Conservation (phyloP, 2,888 invertebrate genomes). For the Tethea ocularis region DNA sequence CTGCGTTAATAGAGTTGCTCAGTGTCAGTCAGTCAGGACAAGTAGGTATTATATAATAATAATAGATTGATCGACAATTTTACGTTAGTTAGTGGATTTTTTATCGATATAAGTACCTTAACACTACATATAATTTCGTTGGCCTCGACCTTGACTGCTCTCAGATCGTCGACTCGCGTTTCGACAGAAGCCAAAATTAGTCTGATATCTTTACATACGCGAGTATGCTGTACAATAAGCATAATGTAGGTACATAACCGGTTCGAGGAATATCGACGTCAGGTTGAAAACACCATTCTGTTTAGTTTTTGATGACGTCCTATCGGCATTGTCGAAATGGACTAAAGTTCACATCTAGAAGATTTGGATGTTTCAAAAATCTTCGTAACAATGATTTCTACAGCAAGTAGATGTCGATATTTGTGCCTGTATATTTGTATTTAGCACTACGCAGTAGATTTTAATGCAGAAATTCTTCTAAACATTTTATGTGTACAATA, state of each 20-base stretch:
- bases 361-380: too few relatives aligned
- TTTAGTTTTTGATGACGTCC: neutral
- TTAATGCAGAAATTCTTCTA: too few relatives aligned
- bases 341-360: too few relatives aligned
- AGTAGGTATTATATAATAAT: too few relatives aligned
- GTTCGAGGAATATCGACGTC: slow-evolving; percentile 4
- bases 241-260: slow-evolving; percentile 1
- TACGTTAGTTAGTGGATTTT: neutral
- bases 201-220: slow-evolving; percentile 17
- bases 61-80: neutral
- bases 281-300: neutral
- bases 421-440: too few relatives aligned
- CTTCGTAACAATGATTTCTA: too few relatives aligned
- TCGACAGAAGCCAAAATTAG: slow-evolving; percentile 42
- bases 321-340: neutral
- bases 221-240: slow-evolving; percentile 4
- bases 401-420: too few relatives aligned
- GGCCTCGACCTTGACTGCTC: slow-evolving; percentile 44
- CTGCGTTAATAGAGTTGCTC: too few relatives aligned
- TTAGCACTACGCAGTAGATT: too few relatives aligned
- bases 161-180: slow-evolving; percentile 45
- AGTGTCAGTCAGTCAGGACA: too few relatives aligned
- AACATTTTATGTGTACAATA: too few relatives aligned
- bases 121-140: neutral
- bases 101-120: too few relatives aligned